Conservation (phyloP, 2,797 vertebrate genomes). For the Sciurus carolinensis region DNA sequence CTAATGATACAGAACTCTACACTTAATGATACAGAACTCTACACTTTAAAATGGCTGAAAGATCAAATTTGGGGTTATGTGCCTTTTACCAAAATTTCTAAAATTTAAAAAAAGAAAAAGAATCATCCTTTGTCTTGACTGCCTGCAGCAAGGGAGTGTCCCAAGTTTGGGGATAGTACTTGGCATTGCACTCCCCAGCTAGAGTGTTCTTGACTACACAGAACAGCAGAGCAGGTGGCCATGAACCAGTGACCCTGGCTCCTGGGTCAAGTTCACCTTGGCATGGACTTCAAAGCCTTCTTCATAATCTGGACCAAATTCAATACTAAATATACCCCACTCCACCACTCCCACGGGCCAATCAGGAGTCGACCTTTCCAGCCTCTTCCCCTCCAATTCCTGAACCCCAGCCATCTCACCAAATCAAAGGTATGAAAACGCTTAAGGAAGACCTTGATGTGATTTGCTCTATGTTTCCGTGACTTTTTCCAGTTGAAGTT, state of each 20-base stretch:
- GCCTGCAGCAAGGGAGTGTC: not conserved
- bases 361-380: not conserved
- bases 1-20: not conserved
- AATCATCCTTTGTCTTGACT: not conserved
- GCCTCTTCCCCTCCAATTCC: not conserved
- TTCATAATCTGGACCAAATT: slow-evolving; percentile 15
- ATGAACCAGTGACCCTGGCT: not conserved
- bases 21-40: not conserved
- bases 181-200: not conserved
- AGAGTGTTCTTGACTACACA: not conserved
- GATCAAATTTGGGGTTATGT: not conserved
- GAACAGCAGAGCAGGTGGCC: not conserved
- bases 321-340: not conserved
- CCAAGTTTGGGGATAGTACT: not conserved
- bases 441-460: not conserved
- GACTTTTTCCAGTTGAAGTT: not conserved
- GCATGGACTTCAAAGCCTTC: slow-evolving; percentile 29
- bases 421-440: not conserved
- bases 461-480: not conserved
- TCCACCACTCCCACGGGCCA: not conserved
- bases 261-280: not conserved
- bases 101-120: not conserved
- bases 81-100: slow-evolving; percentile 1
- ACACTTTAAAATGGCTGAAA: not conserved
- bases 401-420: not conserved